Evolutionary conservation across 2,888 invertebrate genomes (phyloP), one percentile per base, ranked within the genome.

Genomic region (Epinotia bilunana): DNA sequence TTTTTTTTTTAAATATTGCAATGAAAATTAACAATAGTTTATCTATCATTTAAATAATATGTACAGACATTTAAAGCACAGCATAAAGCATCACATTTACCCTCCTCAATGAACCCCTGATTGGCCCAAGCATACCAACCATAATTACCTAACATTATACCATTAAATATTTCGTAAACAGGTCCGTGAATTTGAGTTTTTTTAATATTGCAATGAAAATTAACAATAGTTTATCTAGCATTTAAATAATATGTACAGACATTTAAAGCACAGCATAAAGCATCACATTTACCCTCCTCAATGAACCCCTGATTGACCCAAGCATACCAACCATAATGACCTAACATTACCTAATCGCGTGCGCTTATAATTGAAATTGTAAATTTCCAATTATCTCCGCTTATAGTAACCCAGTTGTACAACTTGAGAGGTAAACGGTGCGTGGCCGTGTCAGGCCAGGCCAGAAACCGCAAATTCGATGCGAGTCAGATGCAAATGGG

Each of bases 381-480:
- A 58, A 58, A 58, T 58, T 57, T 43, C 43, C 68, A 58, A 68
- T 58, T 68, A 68, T 20, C 57, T 39, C 43, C 18, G 33, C 33
- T 58, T 46, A 49, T 9, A 39, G 16, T 53, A 64, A 39, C 63
- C 53, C n/a, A 53, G 5, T 49, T 49, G 49, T 33, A 33, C 33
- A 7, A 33, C 6, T 33, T 33, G 6, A 1, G n/a, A 18, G 33
- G 58, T 60, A 58, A 65, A 65, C 72, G 65, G 58, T 58, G 62
- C 39, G 49, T 57, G 57, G 57, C 63, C 70, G 53, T 60, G 70
- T 75, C 74, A 65, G 71, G 60, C 43, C 23, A 71, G 58, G 58
- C 23, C 64, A 28, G 64, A 20, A 64, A 71, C 74, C 74, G 74
- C 74, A 76, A 64, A 57, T 43, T 16, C 16, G 43, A 64, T 53